Evolutionary conservation across 2,888 invertebrate species (phyloP), one percentile per base, ranked within the genome.

Genomic region (Criorhina ranunculi): DNA sequence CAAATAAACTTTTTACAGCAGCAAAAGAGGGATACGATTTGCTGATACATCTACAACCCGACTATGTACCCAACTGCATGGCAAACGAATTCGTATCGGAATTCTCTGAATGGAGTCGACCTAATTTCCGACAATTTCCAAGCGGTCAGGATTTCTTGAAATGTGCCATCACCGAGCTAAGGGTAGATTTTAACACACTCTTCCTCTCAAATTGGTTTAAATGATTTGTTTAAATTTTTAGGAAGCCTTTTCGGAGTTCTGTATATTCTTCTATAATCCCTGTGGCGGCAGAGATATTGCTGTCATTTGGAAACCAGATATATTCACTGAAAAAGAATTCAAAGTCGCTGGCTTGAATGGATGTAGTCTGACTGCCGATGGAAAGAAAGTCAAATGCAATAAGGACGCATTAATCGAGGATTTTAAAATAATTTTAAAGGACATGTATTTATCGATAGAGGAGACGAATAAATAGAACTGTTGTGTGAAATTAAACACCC

Each of bases 261-360:
- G 97, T 0, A 90, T 97, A 67, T 98, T 99, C 91, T 98, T 98
- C 92, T 95, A 98, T 91, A 96, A 99, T 91, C 92, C 93, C 0
- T 97, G 95, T 91, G 98, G 98, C n/a, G 98, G 98, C 0, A 93
- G 94, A 86, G 93, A 94, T n/a, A 95, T 99, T 85, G 96, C 95
- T 0, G 95, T 98, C 49, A 91, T 98, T 31, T 96, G 98, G 95
- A 96, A 95, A 88, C 97, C 97, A 0, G 92, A 93, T 55, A 93
- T 94, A 0, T 90, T 93, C 9, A 93, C 94, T 44, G 89, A 92
- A 5, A 93, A 93, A 82, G 95, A 95, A 0, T 96, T 98, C 87
- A 96, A 97, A 93, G 96, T 96, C 87, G 89, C 86, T 6, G 89
- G 89, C 9, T 82, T 91, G 2, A 90, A 90, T 69, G 90, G 90